Evolutionary conservation across 2,888 invertebrate genomes (phyloP), one percentile per base, ranked within the genome.

Genomic region (Sinotaia quadrata): DNA sequence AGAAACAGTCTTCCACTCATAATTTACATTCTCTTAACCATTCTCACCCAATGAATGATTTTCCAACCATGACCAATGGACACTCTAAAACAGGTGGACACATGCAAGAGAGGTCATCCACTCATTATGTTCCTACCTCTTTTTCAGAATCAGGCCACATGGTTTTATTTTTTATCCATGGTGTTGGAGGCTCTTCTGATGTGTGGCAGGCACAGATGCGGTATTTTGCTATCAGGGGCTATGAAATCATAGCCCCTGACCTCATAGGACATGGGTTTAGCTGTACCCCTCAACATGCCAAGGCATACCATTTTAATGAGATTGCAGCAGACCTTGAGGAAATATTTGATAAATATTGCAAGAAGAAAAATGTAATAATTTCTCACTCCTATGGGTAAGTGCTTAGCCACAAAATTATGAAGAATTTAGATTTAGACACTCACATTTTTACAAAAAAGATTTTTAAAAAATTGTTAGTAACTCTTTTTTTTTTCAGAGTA

Each of bases 321-420:
- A 88, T 93, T 54, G 85, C 92, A 68, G 88, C 89, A 69, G 92
- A 93, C 81, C 84, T 91, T 7, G 88, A 92, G 31, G 88, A 89
- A 54, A 87, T 93, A 62, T 91, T 92, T 83, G 91, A 92, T 80
- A 90, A 91, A 79, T 92, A 91, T 79, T 90, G 91, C 67, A 89
- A 90, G 69, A 89, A 86, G 75, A 91, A 90, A 76, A 91, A 91
- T 82, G 90, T 93, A 59, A 83, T 93, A 44, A 91, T 93, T 71
- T 92, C 91, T 15, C 93, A 93, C 86, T 92, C 92, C 54, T 93
- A 92, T 86, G 93, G 92, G 92, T 92, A 89, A 89, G 87, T 82
- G 15, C 34, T 21, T n/a, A n/a, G n/a, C n/a, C n/a, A n/a, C n/a
- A n/a, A n/a, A n/a, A n/a, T n/a, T n/a, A n/a, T n/a, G n/a, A n/a